Conservation (phyloP, 2,888 invertebrate species). For the Rapana venosa region DNA sequence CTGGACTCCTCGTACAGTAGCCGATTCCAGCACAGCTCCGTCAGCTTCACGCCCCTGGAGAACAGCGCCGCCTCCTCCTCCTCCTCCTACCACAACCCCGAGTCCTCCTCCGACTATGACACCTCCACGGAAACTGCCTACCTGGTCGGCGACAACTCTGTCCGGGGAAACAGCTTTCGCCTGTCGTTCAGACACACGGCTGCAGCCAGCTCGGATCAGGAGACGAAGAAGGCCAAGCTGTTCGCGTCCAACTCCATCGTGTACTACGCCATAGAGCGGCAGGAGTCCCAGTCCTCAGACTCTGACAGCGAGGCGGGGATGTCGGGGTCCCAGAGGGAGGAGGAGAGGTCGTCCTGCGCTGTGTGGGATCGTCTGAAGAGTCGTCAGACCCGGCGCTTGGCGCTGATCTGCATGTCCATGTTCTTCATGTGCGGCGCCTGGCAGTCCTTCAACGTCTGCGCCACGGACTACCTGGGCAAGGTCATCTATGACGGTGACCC, state of each 20-base stretch:
- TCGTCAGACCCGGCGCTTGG: not conserved
- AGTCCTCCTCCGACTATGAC: not conserved
- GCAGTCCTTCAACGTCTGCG: constrained; percentile 29
- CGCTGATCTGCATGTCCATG: constrained; percentile 24
- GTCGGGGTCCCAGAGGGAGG: too few relatives aligned
- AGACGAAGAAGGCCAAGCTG: not conserved
- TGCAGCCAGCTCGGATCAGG: not conserved
- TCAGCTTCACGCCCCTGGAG: not conserved
- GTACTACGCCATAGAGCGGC: not conserved
- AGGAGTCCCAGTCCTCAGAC: not conserved
- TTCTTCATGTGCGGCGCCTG: constrained; percentile 27
- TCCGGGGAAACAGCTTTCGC: too few relatives aligned
- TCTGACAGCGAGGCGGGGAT: not conserved
- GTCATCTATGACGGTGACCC: constrained; percentile 41
- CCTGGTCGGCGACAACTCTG: not conserved
- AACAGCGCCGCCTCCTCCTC: not conserved
- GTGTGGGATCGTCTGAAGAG: not conserved
- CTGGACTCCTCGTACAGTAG: not conserved
- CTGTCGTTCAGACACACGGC: too few relatives aligned
- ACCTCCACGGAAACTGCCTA: not conserved
- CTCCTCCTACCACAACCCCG: not conserved
- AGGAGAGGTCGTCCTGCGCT: not conserved
- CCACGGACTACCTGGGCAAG: constrained; percentile 39
- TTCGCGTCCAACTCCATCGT: constrained; percentile 8
- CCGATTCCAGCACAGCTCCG: not conserved